phyloP scores from a whole-genome alignment of 2,797 vertebrate genomes.

The Chaetodon trifasciatus region DNA sequence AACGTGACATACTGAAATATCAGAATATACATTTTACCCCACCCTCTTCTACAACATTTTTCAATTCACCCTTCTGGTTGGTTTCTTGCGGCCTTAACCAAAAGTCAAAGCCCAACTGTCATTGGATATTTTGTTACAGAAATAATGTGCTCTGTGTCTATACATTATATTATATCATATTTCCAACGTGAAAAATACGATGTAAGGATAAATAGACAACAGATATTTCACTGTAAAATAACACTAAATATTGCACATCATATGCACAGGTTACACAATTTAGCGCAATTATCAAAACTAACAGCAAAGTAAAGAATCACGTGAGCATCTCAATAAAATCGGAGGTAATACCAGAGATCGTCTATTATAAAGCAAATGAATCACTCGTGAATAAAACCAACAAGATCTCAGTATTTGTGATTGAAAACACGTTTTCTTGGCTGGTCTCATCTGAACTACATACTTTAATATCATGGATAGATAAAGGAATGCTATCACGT shows the following conservation, averaged over 20 bases:
- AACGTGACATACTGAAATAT: neutral
- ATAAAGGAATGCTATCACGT: neutral
- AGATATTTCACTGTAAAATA: neutral
- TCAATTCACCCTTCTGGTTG: neutral
- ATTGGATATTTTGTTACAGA: neutral
- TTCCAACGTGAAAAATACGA: neutral
- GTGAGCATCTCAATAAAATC: conserved; percentile 41
- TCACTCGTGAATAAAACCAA: neutral
- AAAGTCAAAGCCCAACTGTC: neutral
- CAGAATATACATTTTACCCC: accelerated
- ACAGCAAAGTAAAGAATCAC: conserved; percentile 28
- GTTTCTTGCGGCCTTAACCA: neutral
- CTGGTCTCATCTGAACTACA: neutral
- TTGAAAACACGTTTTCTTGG: too few relatives aligned
- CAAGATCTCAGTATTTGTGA: neutral
- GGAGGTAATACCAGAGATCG: conserved; percentile 55
- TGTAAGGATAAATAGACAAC: accelerated
- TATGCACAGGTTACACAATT: neutral
- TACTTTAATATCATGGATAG: neutral
- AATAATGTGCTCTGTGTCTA: neutral
- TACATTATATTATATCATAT: neutral
- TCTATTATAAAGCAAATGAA: conserved; percentile 9
- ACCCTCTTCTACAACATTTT: neutral
- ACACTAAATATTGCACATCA: neutral
- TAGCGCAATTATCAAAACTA: conserved; percentile 7